Evolutionary conservation across 2,113 vertebrate genomes (phyloP).

Genomic region (Chloebia gouldiae): DNA sequence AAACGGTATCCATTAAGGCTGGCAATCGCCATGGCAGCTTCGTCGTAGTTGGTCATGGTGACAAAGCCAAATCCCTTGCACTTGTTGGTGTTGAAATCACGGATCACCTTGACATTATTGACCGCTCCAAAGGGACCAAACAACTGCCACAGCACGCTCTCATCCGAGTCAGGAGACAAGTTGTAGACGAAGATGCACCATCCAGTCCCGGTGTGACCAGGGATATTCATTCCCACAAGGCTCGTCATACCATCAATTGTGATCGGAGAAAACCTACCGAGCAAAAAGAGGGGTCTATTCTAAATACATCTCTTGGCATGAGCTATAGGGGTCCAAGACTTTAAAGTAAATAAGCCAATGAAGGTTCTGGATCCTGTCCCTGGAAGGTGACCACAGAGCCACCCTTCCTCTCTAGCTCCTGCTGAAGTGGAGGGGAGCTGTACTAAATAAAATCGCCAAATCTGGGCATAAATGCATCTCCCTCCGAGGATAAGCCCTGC

Average conservation of each 20-base stretch:
- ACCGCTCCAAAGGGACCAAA: conserved; percentile 98
- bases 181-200: conserved; percentile 99
- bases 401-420: not conserved
- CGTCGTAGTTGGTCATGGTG: conserved; percentile 99
- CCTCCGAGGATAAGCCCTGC: not conserved
- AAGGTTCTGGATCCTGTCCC: not conserved
- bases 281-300: conserved; percentile 73
- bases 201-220: conserved; percentile 96
- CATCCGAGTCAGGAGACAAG: conserved; percentile 97
- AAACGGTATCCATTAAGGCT: conserved; percentile 99
- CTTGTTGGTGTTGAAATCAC: conserved; percentile 99
- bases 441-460: not conserved
- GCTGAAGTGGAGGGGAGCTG: not conserved
- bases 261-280: conserved; percentile 96
- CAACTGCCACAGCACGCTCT: conserved; percentile 99
- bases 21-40: conserved; percentile 99
- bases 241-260: conserved; percentile 99
- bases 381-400: not conserved
- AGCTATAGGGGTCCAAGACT: conserved; percentile 1
- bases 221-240: conserved; percentile 99
- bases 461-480: not conserved
- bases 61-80: conserved; percentile 99
- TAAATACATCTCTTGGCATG: conserved; percentile 64
- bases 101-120: conserved; percentile 99
- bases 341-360: not conserved